A percentile compares a stretch with the other conserved stretches of the same genome.
Evolutionary conservation across 2,113 vertebrate genomes (phyloP).

Genomic region (Speoplatyrhinus poulsoni): DNA sequence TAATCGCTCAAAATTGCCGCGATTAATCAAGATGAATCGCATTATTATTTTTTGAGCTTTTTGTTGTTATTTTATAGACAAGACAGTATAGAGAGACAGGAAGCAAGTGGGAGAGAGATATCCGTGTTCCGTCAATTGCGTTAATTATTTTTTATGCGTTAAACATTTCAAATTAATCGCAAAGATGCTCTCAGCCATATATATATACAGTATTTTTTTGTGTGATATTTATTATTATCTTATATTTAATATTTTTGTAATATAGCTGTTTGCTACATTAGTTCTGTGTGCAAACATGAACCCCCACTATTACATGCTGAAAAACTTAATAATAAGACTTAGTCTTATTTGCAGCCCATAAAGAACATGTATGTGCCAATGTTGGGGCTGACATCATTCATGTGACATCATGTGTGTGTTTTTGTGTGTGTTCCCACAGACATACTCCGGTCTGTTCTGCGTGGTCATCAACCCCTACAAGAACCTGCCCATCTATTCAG

Average conservation of each 20-base stretch:
- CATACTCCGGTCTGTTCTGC: conserved; percentile 76
- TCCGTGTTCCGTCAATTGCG: too few relatives aligned
- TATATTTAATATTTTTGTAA: background rate
- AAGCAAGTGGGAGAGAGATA: too few relatives aligned
- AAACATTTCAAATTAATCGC: too few relatives aligned
- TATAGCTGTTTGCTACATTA: background rate
- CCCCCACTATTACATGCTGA: too few relatives aligned
- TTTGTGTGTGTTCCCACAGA: conserved; percentile 53
- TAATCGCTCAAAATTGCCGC: background rate
- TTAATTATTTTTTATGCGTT: too few relatives aligned
- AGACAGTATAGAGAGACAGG: too few relatives aligned
- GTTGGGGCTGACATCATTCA: background rate
- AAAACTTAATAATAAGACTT: too few relatives aligned
- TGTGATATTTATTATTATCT: background rate
- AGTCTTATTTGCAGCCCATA: too few relatives aligned
- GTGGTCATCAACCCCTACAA: conserved; percentile 81
- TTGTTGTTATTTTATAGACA: too few relatives aligned
- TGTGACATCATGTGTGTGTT: background rate
- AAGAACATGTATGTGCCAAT: too few relatives aligned
- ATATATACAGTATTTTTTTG: background rate
- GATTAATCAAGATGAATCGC: too few relatives aligned
- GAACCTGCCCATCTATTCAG: conserved; percentile 78
- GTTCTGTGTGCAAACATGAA: background rate
- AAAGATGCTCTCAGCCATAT: background rate
- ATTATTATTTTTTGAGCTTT: too few relatives aligned